A percentile compares a stretch with the other conserved stretches of the same genome.
These are phyloP conservation scores for Odontophorus gujanensis DNA, from an alignment of 2,113 vertebrate species.

Conservation along the genomic window DNA sequence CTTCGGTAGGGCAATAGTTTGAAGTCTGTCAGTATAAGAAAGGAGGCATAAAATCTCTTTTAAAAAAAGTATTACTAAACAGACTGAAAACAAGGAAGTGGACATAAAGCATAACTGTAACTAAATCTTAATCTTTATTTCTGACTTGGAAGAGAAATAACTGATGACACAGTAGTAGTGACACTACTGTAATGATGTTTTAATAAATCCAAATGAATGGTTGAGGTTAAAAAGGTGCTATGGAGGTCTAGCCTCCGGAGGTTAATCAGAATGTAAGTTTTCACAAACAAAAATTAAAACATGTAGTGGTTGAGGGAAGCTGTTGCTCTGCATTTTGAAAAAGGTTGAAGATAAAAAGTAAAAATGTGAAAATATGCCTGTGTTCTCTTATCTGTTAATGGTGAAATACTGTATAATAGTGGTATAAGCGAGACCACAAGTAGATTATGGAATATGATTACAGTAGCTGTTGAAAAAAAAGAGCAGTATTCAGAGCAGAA, in stretches of 20 bases:
- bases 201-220: neutral
- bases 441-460: neutral
- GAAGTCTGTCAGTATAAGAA: neutral
- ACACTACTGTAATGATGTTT: neutral
- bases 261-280: neutral
- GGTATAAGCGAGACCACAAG: neutral
- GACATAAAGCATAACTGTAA: neutral
- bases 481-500: fast-evolving
- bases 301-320: neutral
- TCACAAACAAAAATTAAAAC: neutral
- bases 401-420: neutral
- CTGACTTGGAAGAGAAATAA: neutral
- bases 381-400: neutral
- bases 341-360: neutral
- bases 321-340: neutral
- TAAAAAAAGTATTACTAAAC: neutral
- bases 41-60: neutral
- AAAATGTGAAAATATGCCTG: neutral
- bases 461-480: neutral
- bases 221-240: neutral
- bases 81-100: neutral
- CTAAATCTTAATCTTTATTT: neutral
- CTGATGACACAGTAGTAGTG: neutral
- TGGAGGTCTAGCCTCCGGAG: neutral
- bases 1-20: neutral